Percentiles rank a stretch among this genome's conserved stretches.
phyloP scores from a whole-genome alignment of 2,113 vertebrate genomes.

The Nesoenas mayeri region DNA sequence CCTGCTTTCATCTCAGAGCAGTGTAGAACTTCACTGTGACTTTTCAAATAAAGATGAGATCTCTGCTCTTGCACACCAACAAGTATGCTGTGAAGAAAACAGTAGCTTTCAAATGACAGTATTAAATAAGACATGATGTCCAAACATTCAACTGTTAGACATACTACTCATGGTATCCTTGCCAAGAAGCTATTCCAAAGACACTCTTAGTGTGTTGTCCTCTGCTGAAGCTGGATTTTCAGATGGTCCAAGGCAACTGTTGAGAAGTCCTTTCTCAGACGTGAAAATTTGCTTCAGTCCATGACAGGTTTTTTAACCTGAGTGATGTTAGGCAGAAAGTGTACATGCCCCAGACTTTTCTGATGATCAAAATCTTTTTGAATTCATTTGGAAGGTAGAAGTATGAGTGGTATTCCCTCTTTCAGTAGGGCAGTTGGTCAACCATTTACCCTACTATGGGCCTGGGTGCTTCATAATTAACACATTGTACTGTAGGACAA shows the following conservation, averaged over 20 bases:
- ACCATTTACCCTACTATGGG: background rate
- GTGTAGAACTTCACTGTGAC: background rate
- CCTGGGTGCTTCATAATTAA: background rate
- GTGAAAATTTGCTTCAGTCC: background rate
- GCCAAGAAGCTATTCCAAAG: background rate
- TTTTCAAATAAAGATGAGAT: background rate
- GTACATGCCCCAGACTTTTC: rapidly evolving
- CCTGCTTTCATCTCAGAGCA: background rate
- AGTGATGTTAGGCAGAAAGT: background rate
- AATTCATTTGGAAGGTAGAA: background rate
- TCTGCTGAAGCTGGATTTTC: background rate
- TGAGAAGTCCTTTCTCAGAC: background rate
- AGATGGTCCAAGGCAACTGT: background rate
- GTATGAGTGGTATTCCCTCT: background rate
- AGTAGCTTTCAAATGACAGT: background rate
- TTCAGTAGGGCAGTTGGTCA: background rate
- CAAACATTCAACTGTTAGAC: background rate
- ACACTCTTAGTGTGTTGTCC: rapidly evolving
- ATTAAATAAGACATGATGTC: background rate
- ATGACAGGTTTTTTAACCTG: background rate
- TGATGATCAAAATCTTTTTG: background rate
- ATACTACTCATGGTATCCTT: background rate
- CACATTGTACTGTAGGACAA: background rate
- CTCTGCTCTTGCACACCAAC: background rate
- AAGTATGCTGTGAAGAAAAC: background rate